Evolutionary conservation across 1,140 invertebrate species (phyloP).

Genomic region (Conus betulinus): DNA sequence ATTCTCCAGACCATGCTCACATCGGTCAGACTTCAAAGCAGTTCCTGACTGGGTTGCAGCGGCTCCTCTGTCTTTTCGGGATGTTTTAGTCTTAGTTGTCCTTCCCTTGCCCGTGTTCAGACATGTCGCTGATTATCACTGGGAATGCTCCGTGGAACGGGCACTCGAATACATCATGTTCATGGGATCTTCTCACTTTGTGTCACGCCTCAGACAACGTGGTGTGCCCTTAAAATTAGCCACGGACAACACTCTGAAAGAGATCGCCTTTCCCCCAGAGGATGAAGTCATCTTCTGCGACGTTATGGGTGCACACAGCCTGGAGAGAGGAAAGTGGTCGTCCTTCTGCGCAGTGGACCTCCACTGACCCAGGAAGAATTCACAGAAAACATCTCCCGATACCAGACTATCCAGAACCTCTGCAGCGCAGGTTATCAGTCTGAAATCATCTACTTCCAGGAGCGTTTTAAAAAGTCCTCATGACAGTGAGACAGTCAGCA

Average conservation of each 20-base stretch:
- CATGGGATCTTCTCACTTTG: not conserved
- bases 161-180: not conserved
- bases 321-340: conserved; percentile 25
- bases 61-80: not conserved
- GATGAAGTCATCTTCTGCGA: not conserved
- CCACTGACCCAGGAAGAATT: not conserved
- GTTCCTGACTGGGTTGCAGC: not conserved
- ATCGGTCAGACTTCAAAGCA: not conserved
- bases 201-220: not conserved
- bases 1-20: too few relatives aligned
- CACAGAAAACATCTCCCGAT: not conserved
- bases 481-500: not conserved
- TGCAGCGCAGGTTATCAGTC: not conserved
- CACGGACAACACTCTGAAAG: not conserved
- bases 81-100: not conserved
- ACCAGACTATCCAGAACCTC: not conserved
- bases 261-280: not conserved
- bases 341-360: not conserved
- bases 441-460: not conserved
- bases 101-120: not conserved
- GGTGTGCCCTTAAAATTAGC: not conserved
- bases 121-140: not conserved
- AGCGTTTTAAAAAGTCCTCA: not conserved
- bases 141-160: too few relatives aligned
- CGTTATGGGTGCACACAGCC: not conserved